Base-by-base conservation (phyloP, 2,888 invertebrate species). In the Hylaea fasciaria region DNA sequence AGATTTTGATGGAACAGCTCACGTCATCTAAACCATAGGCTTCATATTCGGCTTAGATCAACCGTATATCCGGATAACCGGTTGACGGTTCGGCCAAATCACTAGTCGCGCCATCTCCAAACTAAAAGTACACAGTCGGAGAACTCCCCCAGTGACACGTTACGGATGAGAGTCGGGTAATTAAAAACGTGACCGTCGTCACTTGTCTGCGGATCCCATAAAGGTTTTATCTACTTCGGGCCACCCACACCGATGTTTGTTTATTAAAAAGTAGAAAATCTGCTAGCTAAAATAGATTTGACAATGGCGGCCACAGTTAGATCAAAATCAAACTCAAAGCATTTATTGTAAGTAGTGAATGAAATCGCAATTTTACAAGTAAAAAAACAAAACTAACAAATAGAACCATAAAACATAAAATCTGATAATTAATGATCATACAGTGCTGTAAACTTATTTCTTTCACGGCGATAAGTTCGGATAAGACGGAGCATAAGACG, bases 161-260 rank as follows among this genome's bases (percentile, higher is more conserved):
- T 83, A 87, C 86, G 83, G 86, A 89, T 85, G 86, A 87, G 82
- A 71, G 81, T 73, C 72, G 80, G 82, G 89, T 92, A 91, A 92
- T 92, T 92, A 92, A 91, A 92, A 91, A 89, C 89, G 87, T 87
- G 90, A 91, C 91, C 91, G 90, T 91, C 89, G 88, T 92, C 91
- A 91, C 83, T 88, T 90, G 90, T 89, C 89, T 81, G 72, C 82
- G 71, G 66, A 69, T 73, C 81, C 82, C 83, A 79, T 84, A 85
- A 85, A 84, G 89, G 87, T 89, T 87, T 89, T 91, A 91, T 91
- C 90, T 89, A 84, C 87, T 82, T 73, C 75, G 70, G 75, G 72
- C 80, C 89, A 87, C 83, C 81, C 86, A 76, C 80, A 72, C 70
- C 69, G 64, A 79, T 79, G 77, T 82, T 83, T 88, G 87, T 88